These are phyloP conservation scores for Emys orbicularis DNA, from an alignment of 2,797 vertebrate genomes.

Conservation along the genomic window DNA sequence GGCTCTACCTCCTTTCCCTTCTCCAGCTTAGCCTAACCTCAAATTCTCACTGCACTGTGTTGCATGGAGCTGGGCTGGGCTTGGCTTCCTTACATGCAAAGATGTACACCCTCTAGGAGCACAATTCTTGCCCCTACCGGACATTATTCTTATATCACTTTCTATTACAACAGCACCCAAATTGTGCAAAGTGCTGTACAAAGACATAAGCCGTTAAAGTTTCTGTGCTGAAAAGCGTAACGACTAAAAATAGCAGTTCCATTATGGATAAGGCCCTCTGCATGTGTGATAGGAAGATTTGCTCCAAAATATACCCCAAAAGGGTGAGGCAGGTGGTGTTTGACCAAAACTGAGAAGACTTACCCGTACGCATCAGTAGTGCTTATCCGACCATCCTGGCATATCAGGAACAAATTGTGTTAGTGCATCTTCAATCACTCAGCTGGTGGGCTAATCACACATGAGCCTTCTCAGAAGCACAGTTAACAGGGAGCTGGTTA, in stretches of 20 bases:
- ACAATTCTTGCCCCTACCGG: neutral
- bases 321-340: slow-evolving; percentile 14
- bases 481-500: slow-evolving; percentile 6
- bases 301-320: neutral
- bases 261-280: neutral
- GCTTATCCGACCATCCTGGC: slow-evolving; percentile 34
- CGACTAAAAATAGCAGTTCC: neutral
- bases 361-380: slow-evolving; percentile 65
- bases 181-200: neutral
- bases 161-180: neutral
- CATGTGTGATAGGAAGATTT: neutral
- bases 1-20: slow-evolving; percentile 58
- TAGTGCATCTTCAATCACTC: slow-evolving; percentile 34
- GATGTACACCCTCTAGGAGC: neutral
- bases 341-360: slow-evolving; percentile 57
- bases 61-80: neutral
- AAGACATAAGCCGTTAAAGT: neutral
- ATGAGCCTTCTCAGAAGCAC: neutral
- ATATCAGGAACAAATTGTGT: slow-evolving; percentile 50
- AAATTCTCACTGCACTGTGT: fast-evolving
- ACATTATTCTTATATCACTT: slow-evolving; percentile 49
- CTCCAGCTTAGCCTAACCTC: slow-evolving; percentile 8
- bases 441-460: slow-evolving; percentile 29
- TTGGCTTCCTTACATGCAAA: neutral
- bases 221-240: neutral